Conservation (phyloP, 2,113 vertebrate species). For the Fregata magnificens region DNA sequence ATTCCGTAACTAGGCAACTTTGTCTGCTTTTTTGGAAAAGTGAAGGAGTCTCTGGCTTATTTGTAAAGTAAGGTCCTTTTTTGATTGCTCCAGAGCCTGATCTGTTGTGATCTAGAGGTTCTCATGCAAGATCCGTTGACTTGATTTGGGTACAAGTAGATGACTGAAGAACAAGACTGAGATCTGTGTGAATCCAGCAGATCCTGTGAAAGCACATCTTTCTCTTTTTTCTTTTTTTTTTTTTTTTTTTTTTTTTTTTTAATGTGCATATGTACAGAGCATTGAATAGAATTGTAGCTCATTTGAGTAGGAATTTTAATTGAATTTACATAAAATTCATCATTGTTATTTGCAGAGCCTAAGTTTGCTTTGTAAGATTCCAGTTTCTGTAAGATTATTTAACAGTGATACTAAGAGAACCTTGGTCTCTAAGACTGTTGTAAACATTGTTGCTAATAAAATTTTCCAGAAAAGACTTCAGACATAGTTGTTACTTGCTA, state of each 20-base stretch:
- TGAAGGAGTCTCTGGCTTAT: neutral
- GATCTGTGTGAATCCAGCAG: neutral
- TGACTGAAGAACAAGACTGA: neutral
- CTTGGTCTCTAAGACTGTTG: neutral
- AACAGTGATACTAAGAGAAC: neutral
- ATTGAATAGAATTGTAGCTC: neutral
- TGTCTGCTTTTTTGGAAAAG: neutral
- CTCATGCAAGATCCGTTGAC: neutral
- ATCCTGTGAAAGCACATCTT: neutral
- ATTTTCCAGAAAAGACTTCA: slow-evolving; percentile 57
- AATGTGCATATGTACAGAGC: neutral
- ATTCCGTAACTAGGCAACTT: neutral
- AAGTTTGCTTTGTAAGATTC: slow-evolving; percentile 10
- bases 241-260: neutral
- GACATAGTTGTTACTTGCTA: slow-evolving; percentile 58
- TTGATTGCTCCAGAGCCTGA: neutral
- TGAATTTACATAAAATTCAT: neutral
- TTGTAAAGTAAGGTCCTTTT: neutral
- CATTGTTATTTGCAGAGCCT: neutral
- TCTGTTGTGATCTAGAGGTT: neutral
- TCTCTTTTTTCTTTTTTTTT: neutral
- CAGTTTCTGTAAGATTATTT: slow-evolving; percentile 31
- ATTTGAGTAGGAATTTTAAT: neutral
- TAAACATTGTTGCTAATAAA: slow-evolving; percentile 28
- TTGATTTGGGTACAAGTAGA: neutral